Evolutionary conservation across 2,888 invertebrate species (phyloP), one percentile per base, ranked within the genome.

Genomic region (Temnothorax ravouxi): DNA sequence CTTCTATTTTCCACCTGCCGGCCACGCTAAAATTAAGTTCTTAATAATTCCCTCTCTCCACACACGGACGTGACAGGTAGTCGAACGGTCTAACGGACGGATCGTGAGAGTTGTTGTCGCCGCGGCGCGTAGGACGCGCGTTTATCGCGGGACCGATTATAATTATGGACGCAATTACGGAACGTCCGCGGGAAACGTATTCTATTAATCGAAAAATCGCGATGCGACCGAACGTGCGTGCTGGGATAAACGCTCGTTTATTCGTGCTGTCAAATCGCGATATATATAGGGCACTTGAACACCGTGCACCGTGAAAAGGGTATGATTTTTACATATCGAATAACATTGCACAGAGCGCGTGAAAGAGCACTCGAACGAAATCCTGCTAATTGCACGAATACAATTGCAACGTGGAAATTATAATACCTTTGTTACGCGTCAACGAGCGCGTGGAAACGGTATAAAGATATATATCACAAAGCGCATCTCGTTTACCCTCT

Each of bases 11-110:
- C 72, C 47, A 72, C 59, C 59, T 47, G 44, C 11, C 56, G 44
- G 56, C 25, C 47, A 38, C 21, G 47, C 72, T 80, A 80, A 80
- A 80, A 72, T 80, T 80, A 80, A 47, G 18, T 72, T 59, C 47
- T 72, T 80, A 72, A 80, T 50, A 59, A 80, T n/a, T 1, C 67
- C 52, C 25, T 41, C 25, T 5, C 41, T 13, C 18, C 9, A 3
- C 8, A 18, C 29, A n/a, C n/a, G n/a, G n/a, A n/a, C n/a, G n/a
- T n/a, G n/a, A n/a, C n/a, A n/a, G n/a, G n/a, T n/a, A n/a, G n/a
- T n/a, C 50, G 74, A 9, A 13, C 44, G 29, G 62, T 21, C n/a
- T 54, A 18, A 69, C 34, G 15, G 11, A n/a, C 50, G 18, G 21
- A 59, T 59, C 15, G 3, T 25, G 59, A 56, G 34, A 56, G 34